Conservation (phyloP, 64 coral and sea anemone species). For the Pachyseris speciosa region DNA sequence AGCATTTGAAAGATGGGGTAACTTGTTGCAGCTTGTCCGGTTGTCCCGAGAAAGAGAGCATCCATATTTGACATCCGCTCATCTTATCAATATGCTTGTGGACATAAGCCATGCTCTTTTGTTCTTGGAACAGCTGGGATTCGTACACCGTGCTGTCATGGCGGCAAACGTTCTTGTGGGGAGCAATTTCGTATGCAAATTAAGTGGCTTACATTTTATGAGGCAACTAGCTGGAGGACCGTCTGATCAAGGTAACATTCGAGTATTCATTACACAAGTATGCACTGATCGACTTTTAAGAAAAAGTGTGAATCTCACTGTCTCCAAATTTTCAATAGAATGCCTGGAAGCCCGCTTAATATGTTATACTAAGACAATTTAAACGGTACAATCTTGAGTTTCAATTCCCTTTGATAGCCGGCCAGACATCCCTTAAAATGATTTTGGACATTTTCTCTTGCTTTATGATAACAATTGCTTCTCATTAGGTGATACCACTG, state of each 20-base stretch:
- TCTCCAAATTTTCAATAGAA: too few species aligned
- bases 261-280: too few species aligned
- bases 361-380: too few species aligned
- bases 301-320: too few species aligned
- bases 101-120: constrained; percentile 21
- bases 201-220: constrained; percentile 48
- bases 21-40: constrained; percentile 54
- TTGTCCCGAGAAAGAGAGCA: neutral
- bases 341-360: too few species aligned
- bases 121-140: constrained; percentile 6
- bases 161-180: constrained; percentile 66
- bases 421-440: too few species aligned
- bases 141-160: constrained; percentile 65
- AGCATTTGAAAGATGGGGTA: neutral
- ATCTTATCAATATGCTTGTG: constrained; percentile 19
- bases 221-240: neutral
- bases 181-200: constrained; percentile 25
- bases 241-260: neutral
- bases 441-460: too few species aligned
- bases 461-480: too few species aligned
- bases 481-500: too few species aligned
- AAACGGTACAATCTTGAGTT: too few species aligned
- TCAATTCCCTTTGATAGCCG: too few species aligned
- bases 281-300: neutral
- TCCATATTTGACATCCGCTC: neutral